Conservation (phyloP, 2,113 vertebrate species). For the Hystrix cristata region DNA sequence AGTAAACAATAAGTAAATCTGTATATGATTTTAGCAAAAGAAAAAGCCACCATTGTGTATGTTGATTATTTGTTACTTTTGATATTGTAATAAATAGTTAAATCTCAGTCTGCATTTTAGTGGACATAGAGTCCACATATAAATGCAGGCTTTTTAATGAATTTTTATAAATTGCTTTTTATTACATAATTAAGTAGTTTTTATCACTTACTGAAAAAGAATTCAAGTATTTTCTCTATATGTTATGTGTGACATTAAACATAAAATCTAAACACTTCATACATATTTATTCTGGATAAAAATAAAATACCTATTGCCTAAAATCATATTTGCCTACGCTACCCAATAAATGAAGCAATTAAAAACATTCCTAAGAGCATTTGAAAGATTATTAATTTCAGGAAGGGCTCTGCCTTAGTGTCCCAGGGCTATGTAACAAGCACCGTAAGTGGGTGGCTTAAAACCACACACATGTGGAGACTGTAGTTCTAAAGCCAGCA, state of each 20-base stretch:
- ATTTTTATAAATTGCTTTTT: slow-evolving; percentile 50
- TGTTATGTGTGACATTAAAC: neutral
- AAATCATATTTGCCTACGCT: slow-evolving; percentile 11
- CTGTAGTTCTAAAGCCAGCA: neutral
- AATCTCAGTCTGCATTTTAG: neutral
- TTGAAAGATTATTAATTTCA: neutral
- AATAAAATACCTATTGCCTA: slow-evolving; percentile 35
- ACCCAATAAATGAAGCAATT: slow-evolving; percentile 3
- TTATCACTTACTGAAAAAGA: slow-evolving; percentile 19
- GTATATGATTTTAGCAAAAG: slow-evolving; percentile 14
- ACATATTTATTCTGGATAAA: slow-evolving; percentile 36
- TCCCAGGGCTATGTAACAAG: neutral
- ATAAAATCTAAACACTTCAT: slow-evolving; percentile 1
- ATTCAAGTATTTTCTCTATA: neutral
- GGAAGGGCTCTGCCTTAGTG: neutral
- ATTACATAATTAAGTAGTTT: slow-evolving; percentile 44
- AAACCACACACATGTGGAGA: neutral
- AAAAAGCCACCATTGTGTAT: slow-evolving; percentile 1
- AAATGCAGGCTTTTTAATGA: neutral
- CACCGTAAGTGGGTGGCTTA: neutral
- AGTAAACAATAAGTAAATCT: slow-evolving; percentile 3
- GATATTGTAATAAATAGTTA: neutral
- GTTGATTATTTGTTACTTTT: slow-evolving; percentile 35
- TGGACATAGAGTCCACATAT: neutral
- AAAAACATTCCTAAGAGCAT: slow-evolving; percentile 7